A percentile compares a stretch with the other conserved stretches of the same genome.
Conservation (phyloP, 2,797 vertebrate species). For the Myripristis jacobus region DNA sequence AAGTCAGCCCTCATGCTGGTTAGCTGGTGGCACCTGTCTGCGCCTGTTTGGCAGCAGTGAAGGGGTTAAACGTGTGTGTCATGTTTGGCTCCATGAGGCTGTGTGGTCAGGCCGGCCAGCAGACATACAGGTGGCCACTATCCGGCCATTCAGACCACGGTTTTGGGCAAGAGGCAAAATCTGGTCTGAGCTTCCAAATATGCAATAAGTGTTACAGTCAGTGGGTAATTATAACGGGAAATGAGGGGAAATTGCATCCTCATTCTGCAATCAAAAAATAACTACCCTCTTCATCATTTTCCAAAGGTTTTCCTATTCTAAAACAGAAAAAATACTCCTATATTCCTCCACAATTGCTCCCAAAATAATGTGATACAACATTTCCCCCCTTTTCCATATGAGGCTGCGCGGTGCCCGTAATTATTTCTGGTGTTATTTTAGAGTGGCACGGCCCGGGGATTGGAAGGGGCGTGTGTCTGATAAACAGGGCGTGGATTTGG, state of each 20-base stretch:
- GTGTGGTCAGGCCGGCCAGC: conserved; percentile 56
- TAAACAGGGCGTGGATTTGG: conserved; percentile 78
- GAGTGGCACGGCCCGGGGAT: conserved; percentile 37
- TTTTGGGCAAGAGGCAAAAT: conserved; percentile 4
- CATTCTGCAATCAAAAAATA: conserved; percentile 36
- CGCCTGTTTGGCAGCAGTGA: conserved; percentile 41
- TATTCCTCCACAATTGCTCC: conserved; percentile 38
- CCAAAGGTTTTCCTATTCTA: conserved; percentile 12
- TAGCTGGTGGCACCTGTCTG: conserved; percentile 70
- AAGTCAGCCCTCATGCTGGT: background rate
- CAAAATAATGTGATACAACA: conserved; percentile 21
- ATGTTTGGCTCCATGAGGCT: conserved; percentile 59
- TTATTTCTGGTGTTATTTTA: conserved; percentile 43
- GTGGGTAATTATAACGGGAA: conserved; percentile 49
- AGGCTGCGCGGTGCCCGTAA: background rate
- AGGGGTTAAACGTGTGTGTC: conserved; percentile 70
- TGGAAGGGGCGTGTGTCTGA: conserved; percentile 70
- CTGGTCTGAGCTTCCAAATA: conserved; percentile 8
- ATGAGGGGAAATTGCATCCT: conserved; percentile 49
- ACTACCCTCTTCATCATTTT: conserved; percentile 36
- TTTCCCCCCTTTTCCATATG: conserved; percentile 6
- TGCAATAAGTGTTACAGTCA: background rate
- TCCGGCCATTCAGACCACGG: background rate
- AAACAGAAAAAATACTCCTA: too few relatives aligned
- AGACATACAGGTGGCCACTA: conserved; percentile 65